Base-by-base conservation (phyloP, 2,113 vertebrate species). In the Podarcis cretensis region DNA sequence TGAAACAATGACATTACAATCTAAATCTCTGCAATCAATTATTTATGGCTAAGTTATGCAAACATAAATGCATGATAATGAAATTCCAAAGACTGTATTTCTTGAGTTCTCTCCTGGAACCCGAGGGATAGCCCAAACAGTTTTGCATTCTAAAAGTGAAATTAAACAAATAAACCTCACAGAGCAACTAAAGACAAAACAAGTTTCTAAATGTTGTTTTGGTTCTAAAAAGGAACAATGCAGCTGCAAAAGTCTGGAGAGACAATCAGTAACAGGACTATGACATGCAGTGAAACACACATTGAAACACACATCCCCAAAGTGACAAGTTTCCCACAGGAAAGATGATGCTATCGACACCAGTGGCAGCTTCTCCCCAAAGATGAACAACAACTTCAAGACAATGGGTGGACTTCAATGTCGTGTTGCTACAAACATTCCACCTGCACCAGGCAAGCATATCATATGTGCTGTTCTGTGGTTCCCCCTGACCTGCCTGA, bases 21-120 rank as follows among this genome's bases (percentile, higher is more conserved):
- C 63, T 69, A 77, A 84, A 84, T 20, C 9, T 8, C 66, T 77
- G 21, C 59, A 77, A 77, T 88, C 63, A 77, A 88, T 88, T 88
- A 88, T 88, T 88, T 88, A 88, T 68, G 66, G 40, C 63, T 83
- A 32, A 48, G 27, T 65, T 83, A 83, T 77, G 57, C 59, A 84
- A 78, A 83, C 48, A 32, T 18, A 77, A 83, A 68, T 54, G 5
- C 68, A 76, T 77, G 4, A 77, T 68, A 77, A 88, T 68, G 37
- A 88, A 57, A 88, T 54, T 54, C 68, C 74, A 66, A 40, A 75
- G 77, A 74, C 7, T 40, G 54, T 87, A 82, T 40, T 82, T 88
- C 59, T 83, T 68, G 14, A 54, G 54, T 68, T 83, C 63, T 89
- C 6, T 77, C 23, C 63, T 89, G n/a, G 59, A 84, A 77, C 63